These are phyloP conservation scores for Lonchura striata DNA, from an alignment of 2,113 vertebrate genomes.

Conservation along the genomic window DNA sequence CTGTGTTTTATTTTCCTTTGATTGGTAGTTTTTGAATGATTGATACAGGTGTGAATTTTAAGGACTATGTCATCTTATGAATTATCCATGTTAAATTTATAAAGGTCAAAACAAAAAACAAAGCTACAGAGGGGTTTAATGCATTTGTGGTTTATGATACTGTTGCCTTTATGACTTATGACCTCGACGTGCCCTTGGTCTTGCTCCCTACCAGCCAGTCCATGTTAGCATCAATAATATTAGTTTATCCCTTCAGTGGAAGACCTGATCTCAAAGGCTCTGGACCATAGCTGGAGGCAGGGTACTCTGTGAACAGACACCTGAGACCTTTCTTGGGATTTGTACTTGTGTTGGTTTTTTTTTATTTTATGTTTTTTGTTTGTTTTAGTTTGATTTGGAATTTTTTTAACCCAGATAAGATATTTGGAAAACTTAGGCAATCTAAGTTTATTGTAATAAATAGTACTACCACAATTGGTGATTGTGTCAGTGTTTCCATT, in stretches of 20 bases:
- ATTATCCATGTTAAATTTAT: neutral
- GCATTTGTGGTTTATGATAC: neutral
- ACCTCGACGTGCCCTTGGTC: neutral
- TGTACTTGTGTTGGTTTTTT: neutral
- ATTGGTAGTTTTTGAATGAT: neutral
- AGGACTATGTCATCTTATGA: neutral
- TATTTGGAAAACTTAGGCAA: neutral
- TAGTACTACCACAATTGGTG: neutral
- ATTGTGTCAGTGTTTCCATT: neutral
- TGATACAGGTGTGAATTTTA: neutral
- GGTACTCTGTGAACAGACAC: neutral
- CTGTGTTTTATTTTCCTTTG: neutral
- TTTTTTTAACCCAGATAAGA: neutral
- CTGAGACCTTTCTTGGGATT: neutral
- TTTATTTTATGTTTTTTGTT: neutral
- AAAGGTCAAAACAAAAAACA: neutral
- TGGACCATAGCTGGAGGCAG: neutral
- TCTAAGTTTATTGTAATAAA: neutral
- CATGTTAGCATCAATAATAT: neutral
- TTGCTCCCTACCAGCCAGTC: neutral
- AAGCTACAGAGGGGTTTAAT: neutral
- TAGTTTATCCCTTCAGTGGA: neutral
- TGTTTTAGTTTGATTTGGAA: neutral
- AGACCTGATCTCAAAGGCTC: neutral
- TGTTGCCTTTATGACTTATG: neutral